Evolutionary conservation across 2,797 vertebrate genomes (phyloP).

Genomic region (Pyrocephalus nanus): DNA sequence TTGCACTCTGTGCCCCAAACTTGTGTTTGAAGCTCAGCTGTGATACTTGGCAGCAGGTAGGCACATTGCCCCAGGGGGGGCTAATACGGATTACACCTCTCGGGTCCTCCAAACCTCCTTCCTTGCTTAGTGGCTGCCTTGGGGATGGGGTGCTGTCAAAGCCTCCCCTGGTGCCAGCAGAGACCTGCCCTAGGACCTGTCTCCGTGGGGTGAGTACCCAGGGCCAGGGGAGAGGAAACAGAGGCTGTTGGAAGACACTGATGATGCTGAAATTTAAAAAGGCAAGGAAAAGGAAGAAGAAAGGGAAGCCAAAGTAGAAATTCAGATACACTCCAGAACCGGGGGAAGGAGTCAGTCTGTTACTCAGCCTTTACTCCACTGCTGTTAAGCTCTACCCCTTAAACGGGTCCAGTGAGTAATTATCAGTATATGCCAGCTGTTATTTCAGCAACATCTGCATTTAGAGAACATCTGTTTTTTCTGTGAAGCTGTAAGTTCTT

Average conservation of each 20-base stretch:
- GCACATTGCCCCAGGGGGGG: rapidly evolving
- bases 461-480: constrained; percentile 17
- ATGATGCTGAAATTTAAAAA: too few species aligned
- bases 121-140: rapidly evolving
- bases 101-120: background rate
- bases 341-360: background rate
- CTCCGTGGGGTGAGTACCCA: rapidly evolving
- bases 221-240: rapidly evolving
- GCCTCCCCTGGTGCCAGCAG: background rate
- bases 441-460: constrained; percentile 17
- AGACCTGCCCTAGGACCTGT: background rate
- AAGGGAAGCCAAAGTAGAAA: background rate
- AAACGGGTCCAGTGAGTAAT: background rate
- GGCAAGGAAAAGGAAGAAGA: background rate
- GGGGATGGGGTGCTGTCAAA: background rate
- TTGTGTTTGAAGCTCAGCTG: background rate
- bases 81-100: background rate
- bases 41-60: rapidly evolving
- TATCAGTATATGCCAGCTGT: constrained; percentile 8
- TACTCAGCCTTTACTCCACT: background rate
- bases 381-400: background rate
- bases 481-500: background rate
- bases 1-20: background rate
- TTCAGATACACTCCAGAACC: background rate
- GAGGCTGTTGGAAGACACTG: background rate